Evolutionary conservation across 2,888 invertebrate genomes (phyloP).

Genomic region (Ochropleura leucogaster): DNA sequence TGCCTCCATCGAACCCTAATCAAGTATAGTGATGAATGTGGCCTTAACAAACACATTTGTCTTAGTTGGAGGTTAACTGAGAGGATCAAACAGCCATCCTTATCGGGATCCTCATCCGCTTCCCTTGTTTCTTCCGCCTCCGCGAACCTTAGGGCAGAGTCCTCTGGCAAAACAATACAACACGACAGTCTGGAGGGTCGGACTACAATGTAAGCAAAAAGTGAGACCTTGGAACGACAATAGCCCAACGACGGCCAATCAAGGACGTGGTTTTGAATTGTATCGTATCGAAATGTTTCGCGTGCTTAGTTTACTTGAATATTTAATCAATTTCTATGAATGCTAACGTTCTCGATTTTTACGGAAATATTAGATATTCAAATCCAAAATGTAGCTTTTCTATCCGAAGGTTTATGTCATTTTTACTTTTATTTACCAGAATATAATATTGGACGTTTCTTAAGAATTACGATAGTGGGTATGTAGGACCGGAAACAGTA

Average conservation of each 20-base stretch:
- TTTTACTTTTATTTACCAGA: background rate
- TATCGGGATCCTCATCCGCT: constrained; percentile 57
- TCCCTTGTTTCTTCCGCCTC: constrained; percentile 58
- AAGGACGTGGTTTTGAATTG: constrained; percentile 16
- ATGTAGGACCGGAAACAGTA: constrained; percentile 12
- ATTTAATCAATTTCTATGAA: background rate
- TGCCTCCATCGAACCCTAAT: constrained; percentile 55
- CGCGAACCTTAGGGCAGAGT: constrained; percentile 45
- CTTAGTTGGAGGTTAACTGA: constrained; percentile 61
- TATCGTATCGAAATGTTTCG: background rate
- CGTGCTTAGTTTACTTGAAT: constrained; percentile 9
- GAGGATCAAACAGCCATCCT: constrained; percentile 60
- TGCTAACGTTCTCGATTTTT: background rate
- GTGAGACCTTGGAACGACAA: constrained; percentile 39
- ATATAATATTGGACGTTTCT: constrained; percentile 6
- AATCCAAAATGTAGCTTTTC: background rate
- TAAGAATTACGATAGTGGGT: background rate
- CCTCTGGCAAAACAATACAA: constrained; percentile 45
- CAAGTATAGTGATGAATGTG: constrained; percentile 61
- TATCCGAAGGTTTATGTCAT: background rate
- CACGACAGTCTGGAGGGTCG: constrained; percentile 35
- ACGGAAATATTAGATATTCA: background rate
- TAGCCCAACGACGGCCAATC: constrained; percentile 29
- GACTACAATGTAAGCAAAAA: constrained; percentile 53
- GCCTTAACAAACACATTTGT: constrained; percentile 61